A percentile compares a stretch with the other conserved stretches of the same genome.
Evolutionary conservation across 2,797 vertebrate species (phyloP).

Genomic region (Denticeps clupeoides): DNA sequence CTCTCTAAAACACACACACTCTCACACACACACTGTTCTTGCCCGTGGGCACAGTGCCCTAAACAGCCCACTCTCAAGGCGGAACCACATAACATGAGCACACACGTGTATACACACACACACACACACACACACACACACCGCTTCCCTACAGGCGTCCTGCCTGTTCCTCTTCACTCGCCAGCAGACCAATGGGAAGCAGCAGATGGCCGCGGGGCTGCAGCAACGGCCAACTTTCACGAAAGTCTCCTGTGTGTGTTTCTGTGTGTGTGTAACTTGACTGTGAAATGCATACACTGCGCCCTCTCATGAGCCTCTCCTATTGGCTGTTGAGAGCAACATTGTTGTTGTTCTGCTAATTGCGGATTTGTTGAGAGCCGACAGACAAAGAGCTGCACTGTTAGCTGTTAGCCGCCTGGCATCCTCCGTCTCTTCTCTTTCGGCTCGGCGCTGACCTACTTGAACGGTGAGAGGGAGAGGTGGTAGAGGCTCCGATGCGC

Average conservation of each 20-base stretch:
- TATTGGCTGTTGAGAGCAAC: too few species aligned
- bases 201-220: slow-evolving; percentile 56
- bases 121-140: slow-evolving; percentile 26
- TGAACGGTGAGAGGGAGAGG: too few species aligned
- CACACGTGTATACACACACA: slow-evolving; percentile 41
- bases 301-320: too few species aligned
- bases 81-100: too few species aligned
- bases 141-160: slow-evolving; percentile 9
- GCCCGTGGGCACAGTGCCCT: slow-evolving; percentile 19
- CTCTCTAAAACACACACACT: slow-evolving; percentile 36
- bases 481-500: not conserved
- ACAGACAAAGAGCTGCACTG: too few species aligned
- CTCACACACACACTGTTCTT: slow-evolving; percentile 1
- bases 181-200: slow-evolving; percentile 50
- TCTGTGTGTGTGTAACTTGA: slow-evolving; percentile 3
- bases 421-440: too few species aligned
- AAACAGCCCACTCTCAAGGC: too few species aligned
- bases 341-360: too few species aligned
- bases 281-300: too few species aligned
- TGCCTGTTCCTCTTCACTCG: slow-evolving; percentile 34
- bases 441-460: too few species aligned
- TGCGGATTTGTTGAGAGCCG: too few species aligned
- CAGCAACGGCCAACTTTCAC: slow-evolving; percentile 37
- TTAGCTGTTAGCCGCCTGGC: too few species aligned
- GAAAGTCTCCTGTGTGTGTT: slow-evolving; percentile 15